Percentiles rank a stretch among this genome's conserved stretches.
phyloP scores from a whole-genome alignment of 2,888 invertebrate genomes.

The Melanostoma scalare region DNA sequence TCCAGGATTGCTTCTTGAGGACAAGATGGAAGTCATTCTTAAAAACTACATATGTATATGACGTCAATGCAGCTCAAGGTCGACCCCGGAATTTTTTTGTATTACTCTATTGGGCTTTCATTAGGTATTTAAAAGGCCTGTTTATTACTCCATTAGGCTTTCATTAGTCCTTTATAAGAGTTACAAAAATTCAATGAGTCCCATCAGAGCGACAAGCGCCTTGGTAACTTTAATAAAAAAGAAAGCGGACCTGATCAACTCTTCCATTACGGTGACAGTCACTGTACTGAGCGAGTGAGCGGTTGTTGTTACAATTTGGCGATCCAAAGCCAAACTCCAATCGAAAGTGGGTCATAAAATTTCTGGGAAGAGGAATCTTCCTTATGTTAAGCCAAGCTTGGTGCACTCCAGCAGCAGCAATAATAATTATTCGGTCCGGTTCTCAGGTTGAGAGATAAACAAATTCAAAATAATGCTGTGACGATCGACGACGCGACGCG shows the following conservation, averaged over 20 bases:
- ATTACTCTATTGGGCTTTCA: no score
- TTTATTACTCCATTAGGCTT: no score
- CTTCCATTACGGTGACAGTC: slow-evolving; percentile 16
- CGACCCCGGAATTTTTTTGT: no score
- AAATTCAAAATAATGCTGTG: slow-evolving; percentile 45
- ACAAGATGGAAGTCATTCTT: no score
- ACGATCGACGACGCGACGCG: slow-evolving; percentile 14
- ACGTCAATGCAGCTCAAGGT: no score
- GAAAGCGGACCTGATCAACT: neutral
- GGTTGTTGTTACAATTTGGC: slow-evolving; percentile 63
- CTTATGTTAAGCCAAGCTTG: slow-evolving; percentile 47
- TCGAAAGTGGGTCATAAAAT: slow-evolving; percentile 73
- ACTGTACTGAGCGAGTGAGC: slow-evolving; percentile 8
- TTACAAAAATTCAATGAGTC: no score
- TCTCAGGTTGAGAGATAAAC: slow-evolving; percentile 64
- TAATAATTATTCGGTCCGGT: slow-evolving; percentile 73
- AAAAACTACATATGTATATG: no score
- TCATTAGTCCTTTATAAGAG: no score
- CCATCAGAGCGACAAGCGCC: neutral
- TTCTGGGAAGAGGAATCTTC: slow-evolving; percentile 67
- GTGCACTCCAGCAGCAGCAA: slow-evolving; percentile 51
- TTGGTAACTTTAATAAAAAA: neutral
- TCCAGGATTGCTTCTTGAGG: no score
- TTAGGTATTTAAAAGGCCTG: no score
- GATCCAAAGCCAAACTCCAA: slow-evolving; percentile 61